phyloP scores from a whole-genome alignment of 2,888 invertebrate genomes.

The Drosophila mettleri region DNA sequence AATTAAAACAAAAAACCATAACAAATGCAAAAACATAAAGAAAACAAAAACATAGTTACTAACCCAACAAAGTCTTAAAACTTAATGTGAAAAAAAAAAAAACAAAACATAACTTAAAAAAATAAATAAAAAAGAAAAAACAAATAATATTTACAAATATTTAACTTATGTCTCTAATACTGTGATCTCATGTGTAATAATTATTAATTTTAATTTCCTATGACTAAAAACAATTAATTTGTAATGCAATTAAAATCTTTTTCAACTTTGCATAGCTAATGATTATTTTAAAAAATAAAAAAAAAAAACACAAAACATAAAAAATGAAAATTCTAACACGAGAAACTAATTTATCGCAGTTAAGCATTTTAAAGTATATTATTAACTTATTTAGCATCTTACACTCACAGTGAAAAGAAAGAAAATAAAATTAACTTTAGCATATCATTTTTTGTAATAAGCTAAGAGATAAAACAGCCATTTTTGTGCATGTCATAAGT shows the following conservation, averaged over 20 bases:
- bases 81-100: slow-evolving; percentile 34
- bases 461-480: slow-evolving; percentile 51
- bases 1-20: slow-evolving; percentile 24
- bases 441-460: slow-evolving; percentile 73
- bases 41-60: slow-evolving; percentile 54
- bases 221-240: slow-evolving; percentile 64
- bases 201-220: slow-evolving; percentile 81
- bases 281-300: slow-evolving; percentile 54
- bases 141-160: slow-evolving; percentile 59
- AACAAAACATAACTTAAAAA: slow-evolving; percentile 19
- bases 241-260: slow-evolving; percentile 37
- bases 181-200: slow-evolving; percentile 86
- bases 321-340: slow-evolving; percentile 55
- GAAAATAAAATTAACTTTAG: slow-evolving; percentile 46
- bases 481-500: slow-evolving; percentile 52
- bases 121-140: slow-evolving; percentile 37
- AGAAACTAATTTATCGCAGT: slow-evolving; percentile 78
- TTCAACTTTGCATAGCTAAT: slow-evolving; percentile 75
- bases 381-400: slow-evolving; percentile 66
- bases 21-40: slow-evolving; percentile 41
- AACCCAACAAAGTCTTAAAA: slow-evolving; percentile 64
- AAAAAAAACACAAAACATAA: not conserved
- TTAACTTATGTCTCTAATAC: slow-evolving; percentile 85
- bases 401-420: slow-evolving; percentile 24
- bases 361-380: slow-evolving; percentile 64